phyloP scores from a whole-genome alignment of 2,888 invertebrate genomes.

The Gryllus longicercus region DNA sequence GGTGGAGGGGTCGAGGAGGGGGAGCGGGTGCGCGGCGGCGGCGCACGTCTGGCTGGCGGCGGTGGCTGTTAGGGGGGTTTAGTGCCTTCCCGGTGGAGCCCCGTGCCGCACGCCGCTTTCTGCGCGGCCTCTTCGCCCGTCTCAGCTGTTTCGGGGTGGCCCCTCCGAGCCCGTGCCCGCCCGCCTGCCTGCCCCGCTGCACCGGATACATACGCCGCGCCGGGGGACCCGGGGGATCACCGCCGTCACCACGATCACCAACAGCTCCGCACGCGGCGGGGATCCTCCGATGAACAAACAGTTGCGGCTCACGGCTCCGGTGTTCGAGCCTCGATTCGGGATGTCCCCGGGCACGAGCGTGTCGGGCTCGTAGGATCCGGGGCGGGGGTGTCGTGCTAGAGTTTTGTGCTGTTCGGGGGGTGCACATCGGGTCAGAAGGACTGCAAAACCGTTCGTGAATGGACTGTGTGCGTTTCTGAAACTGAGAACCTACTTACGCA shows the following conservation, averaged over 20 bases:
- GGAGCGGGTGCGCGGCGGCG: not conserved
- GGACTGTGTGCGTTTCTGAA: not conserved
- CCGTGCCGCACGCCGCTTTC: not conserved
- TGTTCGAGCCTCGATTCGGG: not conserved
- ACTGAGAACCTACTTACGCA: not conserved
- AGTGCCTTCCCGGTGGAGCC: conserved; percentile 3
- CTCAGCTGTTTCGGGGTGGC: conserved; percentile 4
- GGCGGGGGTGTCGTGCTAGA: not conserved
- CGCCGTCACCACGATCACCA: no score
- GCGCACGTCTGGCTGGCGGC: not conserved
- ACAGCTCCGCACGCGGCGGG: no score
- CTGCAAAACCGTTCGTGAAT: not conserved
- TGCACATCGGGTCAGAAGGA: not conserved
- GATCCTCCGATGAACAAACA: not conserved
- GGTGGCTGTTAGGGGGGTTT: not conserved
- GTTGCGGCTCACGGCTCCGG: not conserved
- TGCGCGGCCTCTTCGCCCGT: not conserved
- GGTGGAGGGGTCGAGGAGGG: not conserved
- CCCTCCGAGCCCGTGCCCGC: not conserved
- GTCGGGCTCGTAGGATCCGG: not conserved
- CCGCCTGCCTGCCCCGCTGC: no score
- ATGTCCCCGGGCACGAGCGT: not conserved
- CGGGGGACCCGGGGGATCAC: no score
- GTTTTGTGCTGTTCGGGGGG: not conserved
- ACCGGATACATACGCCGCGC: no score